Evolutionary conservation across 2,888 invertebrate species (phyloP).

Genomic region (Epinotia bilunana): DNA sequence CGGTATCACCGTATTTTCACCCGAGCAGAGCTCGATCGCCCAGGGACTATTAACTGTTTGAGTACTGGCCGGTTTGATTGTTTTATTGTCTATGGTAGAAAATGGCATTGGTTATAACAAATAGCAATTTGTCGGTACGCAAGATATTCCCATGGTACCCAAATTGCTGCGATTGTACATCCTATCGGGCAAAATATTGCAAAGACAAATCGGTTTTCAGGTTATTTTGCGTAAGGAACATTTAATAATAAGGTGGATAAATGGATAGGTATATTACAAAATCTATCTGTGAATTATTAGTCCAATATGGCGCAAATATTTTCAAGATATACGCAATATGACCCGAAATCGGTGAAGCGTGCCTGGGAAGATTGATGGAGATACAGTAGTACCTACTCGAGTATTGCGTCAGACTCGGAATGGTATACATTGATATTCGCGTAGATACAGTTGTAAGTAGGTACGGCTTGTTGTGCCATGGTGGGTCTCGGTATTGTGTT

Average conservation of each 20-base stretch:
- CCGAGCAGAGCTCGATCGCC: too few species aligned
- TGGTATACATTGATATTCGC: conserved; percentile 11
- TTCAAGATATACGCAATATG: conserved; percentile 16
- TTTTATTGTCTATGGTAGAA: conserved; percentile 27
- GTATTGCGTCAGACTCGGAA: background rate
- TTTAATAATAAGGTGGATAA: too few species aligned
- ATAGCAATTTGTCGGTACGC: too few species aligned
- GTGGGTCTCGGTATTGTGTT: too few species aligned
- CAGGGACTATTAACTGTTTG: background rate
- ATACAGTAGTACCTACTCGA: conserved; percentile 19
- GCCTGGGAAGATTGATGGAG: conserved; percentile 41
- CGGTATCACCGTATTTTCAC: too few species aligned
- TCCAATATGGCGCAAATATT: conserved; percentile 7
- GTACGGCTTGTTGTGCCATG: background rate
- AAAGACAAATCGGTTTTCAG: too few species aligned
- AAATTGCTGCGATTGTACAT: too few species aligned
- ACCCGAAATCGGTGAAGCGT: conserved; percentile 26
- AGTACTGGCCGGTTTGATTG: conserved; percentile 22
- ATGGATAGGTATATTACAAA: too few species aligned
- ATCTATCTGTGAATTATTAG: background rate
- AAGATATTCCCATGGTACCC: too few species aligned
- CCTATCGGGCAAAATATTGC: too few species aligned
- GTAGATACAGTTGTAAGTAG: background rate
- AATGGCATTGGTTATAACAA: too few species aligned
- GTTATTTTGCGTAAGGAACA: too few species aligned